Evolutionary conservation across 2,113 vertebrate species (phyloP).

Genomic region (Ophthalmolycus amberensis): DNA sequence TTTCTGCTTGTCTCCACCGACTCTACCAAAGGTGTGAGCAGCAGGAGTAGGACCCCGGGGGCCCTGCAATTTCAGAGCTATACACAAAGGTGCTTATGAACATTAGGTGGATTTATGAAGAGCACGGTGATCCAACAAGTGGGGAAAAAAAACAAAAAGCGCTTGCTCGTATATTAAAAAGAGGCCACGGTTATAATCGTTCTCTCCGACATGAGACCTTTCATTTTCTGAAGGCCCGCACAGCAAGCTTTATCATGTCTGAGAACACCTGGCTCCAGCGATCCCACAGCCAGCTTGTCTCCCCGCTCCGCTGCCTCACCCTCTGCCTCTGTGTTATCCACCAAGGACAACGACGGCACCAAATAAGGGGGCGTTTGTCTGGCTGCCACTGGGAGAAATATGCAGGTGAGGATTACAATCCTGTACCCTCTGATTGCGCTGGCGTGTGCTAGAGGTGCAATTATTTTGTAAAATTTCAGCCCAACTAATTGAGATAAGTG

Average conservation of each 20-base stretch:
- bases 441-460: slow-evolving; percentile 45
- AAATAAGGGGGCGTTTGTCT: slow-evolving; percentile 44
- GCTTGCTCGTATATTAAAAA: slow-evolving; percentile 84
- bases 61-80: slow-evolving; percentile 61
- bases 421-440: slow-evolving; percentile 24
- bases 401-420: slow-evolving; percentile 28
- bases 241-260: slow-evolving; percentile 87
- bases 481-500: slow-evolving; percentile 43
- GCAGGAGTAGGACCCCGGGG: slow-evolving; percentile 53
- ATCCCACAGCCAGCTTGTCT: slow-evolving; percentile 71
- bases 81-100: slow-evolving; percentile 76
- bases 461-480: slow-evolving; percentile 42
- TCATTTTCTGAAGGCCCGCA: slow-evolving; percentile 82
- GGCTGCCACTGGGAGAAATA: slow-evolving; percentile 49
- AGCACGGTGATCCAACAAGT: slow-evolving; percentile 75
- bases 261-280: slow-evolving; percentile 83
- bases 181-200: slow-evolving; percentile 80
- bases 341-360: slow-evolving; percentile 44
- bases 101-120: slow-evolving; percentile 83
- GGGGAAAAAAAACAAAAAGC: slow-evolving; percentile 79
- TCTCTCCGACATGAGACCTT: slow-evolving; percentile 81
- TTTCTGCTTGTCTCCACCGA: slow-evolving; percentile 26
- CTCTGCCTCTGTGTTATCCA: slow-evolving; percentile 45
- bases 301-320: slow-evolving; percentile 65
- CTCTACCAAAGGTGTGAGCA: slow-evolving; percentile 48